Base-by-base conservation (phyloP, 2,113 vertebrate species). In the Aspidoscelis tigris region DNA sequence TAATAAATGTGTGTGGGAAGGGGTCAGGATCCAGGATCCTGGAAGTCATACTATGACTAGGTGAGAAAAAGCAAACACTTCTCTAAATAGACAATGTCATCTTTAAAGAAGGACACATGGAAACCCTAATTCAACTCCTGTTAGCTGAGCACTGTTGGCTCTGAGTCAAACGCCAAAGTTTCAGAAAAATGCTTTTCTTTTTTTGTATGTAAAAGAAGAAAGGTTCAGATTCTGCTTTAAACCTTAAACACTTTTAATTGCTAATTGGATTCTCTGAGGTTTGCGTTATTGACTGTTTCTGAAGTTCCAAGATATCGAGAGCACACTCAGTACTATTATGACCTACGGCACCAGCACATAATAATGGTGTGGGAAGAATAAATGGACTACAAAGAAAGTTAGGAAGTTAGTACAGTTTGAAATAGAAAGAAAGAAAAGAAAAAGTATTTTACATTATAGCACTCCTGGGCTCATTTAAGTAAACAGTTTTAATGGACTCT, bases 341-440 rank as follows among this genome's bases (percentile, higher is more conserved):
- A 81, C 53, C 76, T 61, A 44, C 58, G n/a, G 43, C 80, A 81
- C 80, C 78, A 50, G 61, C 1, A 78, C 47, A 76, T 55, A 76
- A 70, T 88, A 83, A 85, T 80, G 58, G 3, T n/a, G 47, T 10
- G 6, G 12, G 65, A 86, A 86, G 82, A 53, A 87, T n/a, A 61
- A 76, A 16, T 39, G 76, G 10, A 10, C 58, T 82, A 39, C n/a
- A 39, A n/a, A 71, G 47, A 24, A 70, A 41, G 66, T n/a, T 71
- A 22, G 12, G 1, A 16, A 50, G 39, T 55, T 73, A 58, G 22
- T 12, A 44, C 6, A 72, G 14, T 24, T 78, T 65, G 44, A 66
- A 44, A 50, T 6, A 50, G 47, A 50, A 50, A 50, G 47, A 50
- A 9, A 50, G 47, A 50, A 9, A 9, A 50, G 47, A 50, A 9